Conservation (phyloP, 2,888 invertebrate genomes). For the Xanthorhoe designata region DNA sequence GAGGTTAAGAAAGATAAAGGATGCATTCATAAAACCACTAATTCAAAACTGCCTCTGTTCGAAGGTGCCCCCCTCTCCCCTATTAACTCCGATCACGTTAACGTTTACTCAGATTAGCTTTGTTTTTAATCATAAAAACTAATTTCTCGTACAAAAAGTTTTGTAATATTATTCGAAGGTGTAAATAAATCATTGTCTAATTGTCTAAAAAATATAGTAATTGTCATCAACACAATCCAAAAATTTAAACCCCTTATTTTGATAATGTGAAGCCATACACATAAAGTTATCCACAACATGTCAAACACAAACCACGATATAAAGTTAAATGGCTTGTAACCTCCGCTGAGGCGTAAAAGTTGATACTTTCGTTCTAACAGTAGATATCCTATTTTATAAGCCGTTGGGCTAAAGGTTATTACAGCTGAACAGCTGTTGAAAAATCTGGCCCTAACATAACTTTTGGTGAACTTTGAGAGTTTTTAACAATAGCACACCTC, state of each 20-base stretch:
- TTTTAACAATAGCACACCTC: neutral
- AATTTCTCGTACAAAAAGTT: no score
- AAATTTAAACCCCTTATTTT: neutral
- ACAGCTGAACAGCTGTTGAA: neutral
- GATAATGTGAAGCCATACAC: neutral
- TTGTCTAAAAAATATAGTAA: no score
- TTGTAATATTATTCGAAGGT: no score
- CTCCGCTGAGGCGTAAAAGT: neutral
- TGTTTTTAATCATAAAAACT: no score
- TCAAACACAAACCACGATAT: neutral
- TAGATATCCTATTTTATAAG: neutral
- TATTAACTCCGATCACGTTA: no score
- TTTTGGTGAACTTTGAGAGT: neutral
- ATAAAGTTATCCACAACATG: neutral
- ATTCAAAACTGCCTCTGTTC: no score
- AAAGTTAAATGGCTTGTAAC: neutral
- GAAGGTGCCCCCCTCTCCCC: no score
- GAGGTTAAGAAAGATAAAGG: no score
- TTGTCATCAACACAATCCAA: neutral
- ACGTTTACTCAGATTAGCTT: no score
- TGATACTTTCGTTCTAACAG: neutral
- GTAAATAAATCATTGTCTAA: no score
- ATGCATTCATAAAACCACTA: no score
- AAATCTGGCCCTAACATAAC: neutral
- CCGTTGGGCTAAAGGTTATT: neutral